phyloP scores from a whole-genome alignment of 1,140 invertebrate species.

The Helicoverpa armigera region DNA sequence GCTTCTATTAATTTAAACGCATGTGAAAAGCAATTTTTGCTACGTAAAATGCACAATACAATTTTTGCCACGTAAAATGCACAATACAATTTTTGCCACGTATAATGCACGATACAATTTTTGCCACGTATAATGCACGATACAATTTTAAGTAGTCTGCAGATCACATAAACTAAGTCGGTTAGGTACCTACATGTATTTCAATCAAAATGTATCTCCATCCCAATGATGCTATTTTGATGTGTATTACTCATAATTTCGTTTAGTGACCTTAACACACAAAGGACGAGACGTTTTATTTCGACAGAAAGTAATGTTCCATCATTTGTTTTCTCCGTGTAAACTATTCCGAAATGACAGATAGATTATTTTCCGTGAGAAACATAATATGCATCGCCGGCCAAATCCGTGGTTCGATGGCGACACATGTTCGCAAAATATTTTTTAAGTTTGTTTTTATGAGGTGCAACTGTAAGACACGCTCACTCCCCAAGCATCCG shows the following conservation, averaged over 20 bases:
- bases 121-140: no score
- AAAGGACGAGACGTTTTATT: slow-evolving; percentile 56
- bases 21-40: no score
- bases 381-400: slow-evolving; percentile 60
- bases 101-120: no score
- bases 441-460: slow-evolving; percentile 82
- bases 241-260: slow-evolving; percentile 32
- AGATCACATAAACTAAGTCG: neutral
- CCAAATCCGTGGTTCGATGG: slow-evolving; percentile 65
- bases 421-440: slow-evolving; percentile 71
- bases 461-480: slow-evolving; percentile 80
- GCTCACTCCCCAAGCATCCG: slow-evolving; percentile 75
- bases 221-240: slow-evolving; percentile 28
- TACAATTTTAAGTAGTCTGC: no score
- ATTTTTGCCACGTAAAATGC: no score
- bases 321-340: slow-evolving; percentile 60
- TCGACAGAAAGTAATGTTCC: slow-evolving; percentile 64
- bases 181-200: neutral
- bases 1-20: no score
- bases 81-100: no score
- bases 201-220: neutral
- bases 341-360: slow-evolving; percentile 60
- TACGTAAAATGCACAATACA: no score
- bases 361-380: slow-evolving; percentile 60
- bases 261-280: slow-evolving; percentile 42